Evolutionary conservation across 1,140 invertebrate species (phyloP).

Genomic region (Lepidurus couesii): DNA sequence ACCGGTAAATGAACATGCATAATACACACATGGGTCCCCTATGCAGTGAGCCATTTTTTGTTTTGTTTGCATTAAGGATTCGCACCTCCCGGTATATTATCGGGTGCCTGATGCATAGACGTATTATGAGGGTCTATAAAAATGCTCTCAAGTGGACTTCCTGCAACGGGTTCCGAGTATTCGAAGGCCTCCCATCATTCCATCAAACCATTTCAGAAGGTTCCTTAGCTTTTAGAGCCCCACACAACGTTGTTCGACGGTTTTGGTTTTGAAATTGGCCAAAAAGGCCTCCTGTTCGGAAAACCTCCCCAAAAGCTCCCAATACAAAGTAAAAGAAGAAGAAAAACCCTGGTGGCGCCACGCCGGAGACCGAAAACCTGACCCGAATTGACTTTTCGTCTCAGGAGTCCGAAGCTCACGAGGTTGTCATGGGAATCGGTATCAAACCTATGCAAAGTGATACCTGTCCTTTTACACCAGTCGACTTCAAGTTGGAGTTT

Average conservation of each 20-base stretch:
- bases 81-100: not conserved
- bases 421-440: not conserved
- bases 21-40: not conserved
- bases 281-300: not conserved
- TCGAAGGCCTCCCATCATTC: conserved; percentile 10
- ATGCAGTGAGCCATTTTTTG: not conserved
- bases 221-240: not conserved
- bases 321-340: not conserved
- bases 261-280: conserved; percentile 4
- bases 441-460: not conserved
- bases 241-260: not conserved
- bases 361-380: not conserved
- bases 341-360: conserved; percentile 3
- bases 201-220: not conserved
- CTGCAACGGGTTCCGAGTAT: conserved; percentile 20
- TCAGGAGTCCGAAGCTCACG: not conserved
- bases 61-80: not conserved
- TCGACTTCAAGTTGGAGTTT: not conserved
- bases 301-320: not conserved
- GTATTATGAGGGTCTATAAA: conserved; percentile 12
- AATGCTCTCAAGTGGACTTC: conserved; percentile 21
- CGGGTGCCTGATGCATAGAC: conserved; percentile 1
- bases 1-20: not conserved
- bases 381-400: conserved; percentile 13
- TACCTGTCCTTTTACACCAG: not conserved